Evolutionary conservation across 2,797 vertebrate genomes (phyloP).

Genomic region (Micrastur ruficollis): DNA sequence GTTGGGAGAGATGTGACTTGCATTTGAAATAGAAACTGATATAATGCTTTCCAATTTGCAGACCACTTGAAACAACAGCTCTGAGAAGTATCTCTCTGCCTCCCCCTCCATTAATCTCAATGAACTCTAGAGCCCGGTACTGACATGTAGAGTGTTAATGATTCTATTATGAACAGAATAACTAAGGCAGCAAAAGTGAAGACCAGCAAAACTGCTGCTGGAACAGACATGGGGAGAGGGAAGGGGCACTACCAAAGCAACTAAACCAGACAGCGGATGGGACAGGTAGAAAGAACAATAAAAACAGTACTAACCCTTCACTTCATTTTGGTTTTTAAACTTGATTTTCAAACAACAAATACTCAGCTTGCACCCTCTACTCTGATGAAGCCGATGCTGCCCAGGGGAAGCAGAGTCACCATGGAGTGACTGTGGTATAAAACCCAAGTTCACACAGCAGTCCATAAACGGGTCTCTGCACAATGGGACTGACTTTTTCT

Average conservation of each 20-base stretch:
- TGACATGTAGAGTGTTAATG: constrained; percentile 33
- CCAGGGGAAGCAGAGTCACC: neutral
- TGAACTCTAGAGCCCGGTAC: constrained; percentile 41
- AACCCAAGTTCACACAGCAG: neutral
- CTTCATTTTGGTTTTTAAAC: neutral
- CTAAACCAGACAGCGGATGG: neutral
- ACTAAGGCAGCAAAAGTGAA: neutral
- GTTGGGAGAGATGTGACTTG: constrained; percentile 26
- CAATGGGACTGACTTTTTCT: neutral
- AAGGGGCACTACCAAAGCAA: neutral
- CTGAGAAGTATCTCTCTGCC: constrained; percentile 36
- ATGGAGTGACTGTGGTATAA: rapidly evolving
- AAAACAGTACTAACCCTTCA: neutral
- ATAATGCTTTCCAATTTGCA: constrained; percentile 44
- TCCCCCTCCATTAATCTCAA: constrained; percentile 57
- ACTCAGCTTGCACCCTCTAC: neutral
- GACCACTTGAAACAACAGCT: constrained; percentile 55
- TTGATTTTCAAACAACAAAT: neutral
- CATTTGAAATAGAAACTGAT: constrained; percentile 37
- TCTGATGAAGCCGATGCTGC: neutral
- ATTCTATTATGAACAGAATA: constrained; percentile 58
- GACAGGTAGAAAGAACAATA: neutral
- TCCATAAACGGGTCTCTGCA: neutral
- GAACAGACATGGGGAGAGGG: neutral
- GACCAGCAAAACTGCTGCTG: neutral